These are phyloP conservation scores for Xiphydria camelus DNA, from an alignment of 2,888 invertebrate species.

Conservation along the genomic window DNA sequence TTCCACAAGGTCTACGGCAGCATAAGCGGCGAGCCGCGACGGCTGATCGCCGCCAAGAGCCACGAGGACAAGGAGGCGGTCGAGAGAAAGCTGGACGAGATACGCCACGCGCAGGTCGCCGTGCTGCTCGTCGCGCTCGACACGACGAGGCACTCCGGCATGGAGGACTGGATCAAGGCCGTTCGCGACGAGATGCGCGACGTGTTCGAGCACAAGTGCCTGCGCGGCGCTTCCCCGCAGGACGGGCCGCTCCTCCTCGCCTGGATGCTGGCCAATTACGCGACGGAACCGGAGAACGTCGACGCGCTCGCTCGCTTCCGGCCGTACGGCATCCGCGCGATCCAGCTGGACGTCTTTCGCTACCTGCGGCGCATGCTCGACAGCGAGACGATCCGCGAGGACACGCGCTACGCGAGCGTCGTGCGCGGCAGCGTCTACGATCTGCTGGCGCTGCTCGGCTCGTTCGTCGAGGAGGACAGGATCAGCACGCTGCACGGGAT, in stretches of 20 bases:
- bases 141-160: conserved; percentile 43
- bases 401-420: conserved; percentile 48
- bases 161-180: conserved; percentile 44
- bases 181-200: conserved; percentile 47
- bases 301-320: conserved; percentile 44
- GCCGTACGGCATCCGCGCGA: conserved; percentile 49
- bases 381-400: conserved; percentile 51
- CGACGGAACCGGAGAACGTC: conserved; percentile 45
- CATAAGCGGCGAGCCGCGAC: conserved; percentile 49
- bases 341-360: conserved; percentile 51
- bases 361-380: conserved; percentile 46
- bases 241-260: conserved; percentile 52
- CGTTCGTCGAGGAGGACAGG: conserved; percentile 49
- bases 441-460: conserved; percentile 45
- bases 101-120: conserved; percentile 49
- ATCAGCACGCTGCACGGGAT: conserved; percentile 44
- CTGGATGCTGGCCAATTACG: conserved; percentile 55
- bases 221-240: conserved; percentile 43
- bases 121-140: conserved; percentile 48
- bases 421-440: conserved; percentile 50
- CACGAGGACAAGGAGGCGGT: conserved; percentile 51
- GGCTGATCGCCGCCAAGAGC: conserved; percentile 47
- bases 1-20: conserved; percentile 50
- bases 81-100: conserved; percentile 46
- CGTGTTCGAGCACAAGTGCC: conserved; percentile 49